A percentile compares a stretch with the other conserved stretches of the same genome.
Conservation (phyloP, 2,113 vertebrate genomes). For the Rhizomys pruinosus region DNA sequence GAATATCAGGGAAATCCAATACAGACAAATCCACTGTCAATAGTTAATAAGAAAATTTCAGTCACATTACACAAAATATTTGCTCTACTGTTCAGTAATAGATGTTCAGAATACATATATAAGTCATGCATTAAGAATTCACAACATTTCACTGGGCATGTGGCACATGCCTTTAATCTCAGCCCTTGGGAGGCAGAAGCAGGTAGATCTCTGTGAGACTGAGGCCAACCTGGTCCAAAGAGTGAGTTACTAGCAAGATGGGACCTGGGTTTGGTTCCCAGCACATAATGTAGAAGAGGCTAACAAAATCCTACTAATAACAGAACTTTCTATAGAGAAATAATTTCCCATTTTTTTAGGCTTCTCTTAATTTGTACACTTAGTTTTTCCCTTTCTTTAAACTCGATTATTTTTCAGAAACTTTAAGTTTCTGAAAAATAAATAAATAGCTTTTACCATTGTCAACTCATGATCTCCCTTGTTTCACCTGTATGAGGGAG, state of each 20-base stretch:
- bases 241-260: too few species aligned
- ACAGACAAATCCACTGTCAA: neutral
- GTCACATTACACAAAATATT: neutral
- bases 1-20: neutral
- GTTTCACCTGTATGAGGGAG: constrained; percentile 16
- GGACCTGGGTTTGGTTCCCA: too few species aligned
- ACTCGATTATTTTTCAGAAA: neutral
- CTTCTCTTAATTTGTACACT: constrained; percentile 2
- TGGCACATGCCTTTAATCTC: neutral
- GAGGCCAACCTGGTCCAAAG: too few species aligned
- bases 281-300: too few species aligned
- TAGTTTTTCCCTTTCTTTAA: neutral
- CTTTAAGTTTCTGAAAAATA: neutral
- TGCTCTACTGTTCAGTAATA: neutral
- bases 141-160: neutral
- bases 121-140: neutral
- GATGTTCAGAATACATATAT: neutral
- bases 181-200: too few species aligned
- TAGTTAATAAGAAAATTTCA: neutral
- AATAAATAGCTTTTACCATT: neutral
- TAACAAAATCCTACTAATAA: neutral
- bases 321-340: neutral
- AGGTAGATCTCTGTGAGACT: too few species aligned
- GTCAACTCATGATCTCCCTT: neutral
- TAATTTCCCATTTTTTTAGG: neutral